Evolutionary conservation across 2,113 vertebrate species (phyloP), one percentile per base, ranked within the genome.

Genomic region (Sciurus niger): DNA sequence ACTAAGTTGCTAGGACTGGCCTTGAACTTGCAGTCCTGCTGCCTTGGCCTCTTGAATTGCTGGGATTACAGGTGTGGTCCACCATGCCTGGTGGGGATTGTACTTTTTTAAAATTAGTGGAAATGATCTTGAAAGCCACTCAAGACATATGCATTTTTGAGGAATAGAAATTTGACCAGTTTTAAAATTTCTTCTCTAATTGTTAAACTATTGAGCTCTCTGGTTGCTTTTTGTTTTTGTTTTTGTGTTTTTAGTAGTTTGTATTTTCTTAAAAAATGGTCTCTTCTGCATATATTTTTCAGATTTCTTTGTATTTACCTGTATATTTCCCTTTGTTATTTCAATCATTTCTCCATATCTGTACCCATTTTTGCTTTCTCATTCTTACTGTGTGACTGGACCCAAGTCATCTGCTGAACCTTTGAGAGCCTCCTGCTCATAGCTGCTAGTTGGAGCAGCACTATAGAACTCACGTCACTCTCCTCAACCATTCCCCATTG

Each of bases 101-200:
- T 63, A 22, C 2, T 25, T 93, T 95, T 95, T 92, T 63, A 32
- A 67, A 93, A 12, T 43, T 43, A 68, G 12, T 73, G 46, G 46
- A 83, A 93, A 67, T 86, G 68, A 89, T n/a, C 8, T 74, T 0
- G 60, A 89, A 89, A 85, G 32, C 1, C 3, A 76, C 43, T 32
- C 34, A 93, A 82, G 43, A 43, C 25, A 30, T 74, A 76, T 2
- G 16, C 17, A 89, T 89, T 93, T 90, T 89, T 94, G 25, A 78
- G 34, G 68, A 77, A 82, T 37, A 40, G n/a, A 89, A 67, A 74
- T 89, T 70, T n/a, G 32, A 88, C 13, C n/a, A 76, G 40, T 32
- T 53, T 84, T 68, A 53, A 74, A n/a, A 58, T 73, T 93, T 83
- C 37, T 95, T 74, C 40, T 82, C 70, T 86, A 20, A 83, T 34